These are phyloP conservation scores for Atta colombica DNA, from an alignment of 1,140 invertebrate species.

Conservation along the genomic window DNA sequence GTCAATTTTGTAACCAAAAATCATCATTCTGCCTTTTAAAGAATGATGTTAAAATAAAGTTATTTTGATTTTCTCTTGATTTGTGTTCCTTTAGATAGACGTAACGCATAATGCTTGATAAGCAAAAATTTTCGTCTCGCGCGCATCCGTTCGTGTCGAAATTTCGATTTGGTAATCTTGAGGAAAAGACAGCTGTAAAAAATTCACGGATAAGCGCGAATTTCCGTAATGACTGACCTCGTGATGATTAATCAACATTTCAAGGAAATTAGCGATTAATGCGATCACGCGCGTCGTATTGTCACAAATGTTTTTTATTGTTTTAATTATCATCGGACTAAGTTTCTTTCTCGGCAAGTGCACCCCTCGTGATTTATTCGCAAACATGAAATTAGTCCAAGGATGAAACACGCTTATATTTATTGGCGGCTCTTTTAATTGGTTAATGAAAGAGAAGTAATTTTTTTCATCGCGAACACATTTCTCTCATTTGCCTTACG, in stretches of 20 bases:
- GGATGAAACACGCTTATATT: background rate
- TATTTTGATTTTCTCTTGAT: too few relatives aligned
- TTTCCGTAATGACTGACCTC: constrained; percentile 23
- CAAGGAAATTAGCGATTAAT: background rate
- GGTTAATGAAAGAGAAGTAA: constrained; percentile 4
- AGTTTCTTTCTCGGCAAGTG: background rate
- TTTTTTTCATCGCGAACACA: background rate
- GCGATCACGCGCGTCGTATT: background rate
- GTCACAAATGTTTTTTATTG: constrained; percentile 31
- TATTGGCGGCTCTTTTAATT: background rate
- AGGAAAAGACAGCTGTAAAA: background rate
- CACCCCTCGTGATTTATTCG: constrained; percentile 22
- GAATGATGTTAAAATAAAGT: too few relatives aligned
- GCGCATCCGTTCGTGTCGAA: background rate
- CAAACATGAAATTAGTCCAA: constrained; percentile 36
- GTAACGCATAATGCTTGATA: background rate
- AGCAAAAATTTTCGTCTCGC: background rate
- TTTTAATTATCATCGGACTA: background rate
- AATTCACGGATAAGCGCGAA: background rate
- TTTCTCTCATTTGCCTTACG: background rate
- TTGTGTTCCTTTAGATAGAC: background rate
- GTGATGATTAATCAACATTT: constrained; percentile 50
- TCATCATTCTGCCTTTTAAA: too few relatives aligned
- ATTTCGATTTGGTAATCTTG: background rate
- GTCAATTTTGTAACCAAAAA: too few relatives aligned